Evolutionary conservation across 2,113 vertebrate species (phyloP).

Genomic region (Platichthys stellatus): DNA sequence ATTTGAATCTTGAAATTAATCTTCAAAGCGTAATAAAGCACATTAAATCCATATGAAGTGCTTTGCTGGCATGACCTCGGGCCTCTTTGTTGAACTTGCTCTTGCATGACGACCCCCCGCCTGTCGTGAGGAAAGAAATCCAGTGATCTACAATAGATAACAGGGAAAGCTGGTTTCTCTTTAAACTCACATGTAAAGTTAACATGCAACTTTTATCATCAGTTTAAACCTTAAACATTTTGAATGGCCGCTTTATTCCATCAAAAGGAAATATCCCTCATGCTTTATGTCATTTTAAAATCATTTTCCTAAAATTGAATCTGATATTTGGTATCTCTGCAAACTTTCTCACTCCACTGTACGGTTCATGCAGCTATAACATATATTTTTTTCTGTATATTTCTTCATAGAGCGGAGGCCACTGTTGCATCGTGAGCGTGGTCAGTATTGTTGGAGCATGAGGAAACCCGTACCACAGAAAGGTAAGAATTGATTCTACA

Average conservation of each 20-base stretch:
- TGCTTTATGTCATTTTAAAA: too few relatives aligned
- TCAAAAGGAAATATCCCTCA: background rate
- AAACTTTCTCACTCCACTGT: too few relatives aligned
- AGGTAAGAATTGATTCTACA: conserved; percentile 79
- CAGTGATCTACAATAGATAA: conserved; percentile 8
- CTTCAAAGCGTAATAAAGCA: background rate
- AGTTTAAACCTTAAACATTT: background rate
- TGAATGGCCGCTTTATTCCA: background rate
- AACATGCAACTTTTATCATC: background rate
- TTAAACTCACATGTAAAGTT: background rate
- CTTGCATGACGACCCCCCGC: conserved; percentile 13
- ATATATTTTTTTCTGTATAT: background rate
- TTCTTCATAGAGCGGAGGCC: conserved; percentile 49
- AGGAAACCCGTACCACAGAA: conserved; percentile 92
- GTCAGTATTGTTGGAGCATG: conserved; percentile 85
- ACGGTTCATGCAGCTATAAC: background rate
- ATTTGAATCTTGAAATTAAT: background rate
- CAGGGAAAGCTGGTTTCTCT: background rate
- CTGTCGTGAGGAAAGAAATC: conserved; percentile 11
- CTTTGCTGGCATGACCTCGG: background rate
- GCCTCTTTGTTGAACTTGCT: conserved; percentile 28
- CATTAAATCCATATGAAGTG: conserved; percentile 5
- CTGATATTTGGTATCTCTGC: too few relatives aligned
- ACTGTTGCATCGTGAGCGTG: conserved; percentile 60
- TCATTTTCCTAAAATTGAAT: too few relatives aligned